Evolutionary conservation across 2,113 vertebrate species (phyloP).

Genomic region (Triplophysa rosa): DNA sequence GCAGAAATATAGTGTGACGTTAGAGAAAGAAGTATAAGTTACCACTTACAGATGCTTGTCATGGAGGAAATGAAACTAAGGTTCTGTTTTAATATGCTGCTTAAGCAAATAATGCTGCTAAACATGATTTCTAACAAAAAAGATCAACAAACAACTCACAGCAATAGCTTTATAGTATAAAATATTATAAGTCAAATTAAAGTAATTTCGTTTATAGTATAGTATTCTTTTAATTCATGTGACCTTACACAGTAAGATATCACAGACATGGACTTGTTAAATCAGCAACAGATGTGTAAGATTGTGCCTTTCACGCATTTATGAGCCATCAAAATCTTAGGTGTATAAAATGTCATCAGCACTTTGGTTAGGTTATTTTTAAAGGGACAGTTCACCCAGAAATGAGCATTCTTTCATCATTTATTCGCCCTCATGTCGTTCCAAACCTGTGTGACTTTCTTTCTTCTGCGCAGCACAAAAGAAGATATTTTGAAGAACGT

Average conservation of each 20-base stretch:
- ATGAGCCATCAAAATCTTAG: background rate
- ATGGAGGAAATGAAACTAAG: conserved; percentile 27
- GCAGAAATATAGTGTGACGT: background rate
- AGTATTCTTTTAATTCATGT: no score
- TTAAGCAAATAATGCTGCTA: background rate
- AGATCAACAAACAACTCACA: background rate
- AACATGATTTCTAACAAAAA: background rate
- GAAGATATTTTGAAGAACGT: no score
- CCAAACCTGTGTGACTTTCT: no score
- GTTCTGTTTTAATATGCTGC: background rate
- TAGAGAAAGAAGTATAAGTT: background rate
- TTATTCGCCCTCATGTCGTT: no score
- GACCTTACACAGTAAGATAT: background rate
- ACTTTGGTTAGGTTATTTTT: background rate
- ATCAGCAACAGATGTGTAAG: background rate
- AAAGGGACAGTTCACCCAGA: no score
- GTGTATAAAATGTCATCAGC: background rate
- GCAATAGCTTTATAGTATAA: no score
- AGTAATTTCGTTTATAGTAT: no score
- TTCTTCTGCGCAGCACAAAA: no score
- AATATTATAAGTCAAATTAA: no score
- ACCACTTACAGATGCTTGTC: background rate
- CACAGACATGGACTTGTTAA: background rate
- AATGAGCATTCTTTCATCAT: no score
- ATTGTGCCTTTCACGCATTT: background rate